Percentiles rank a stretch among this genome's conserved stretches.
These are phyloP conservation scores for Nematolebias whitei DNA, from an alignment of 2,113 vertebrate species.

Conservation along the genomic window DNA sequence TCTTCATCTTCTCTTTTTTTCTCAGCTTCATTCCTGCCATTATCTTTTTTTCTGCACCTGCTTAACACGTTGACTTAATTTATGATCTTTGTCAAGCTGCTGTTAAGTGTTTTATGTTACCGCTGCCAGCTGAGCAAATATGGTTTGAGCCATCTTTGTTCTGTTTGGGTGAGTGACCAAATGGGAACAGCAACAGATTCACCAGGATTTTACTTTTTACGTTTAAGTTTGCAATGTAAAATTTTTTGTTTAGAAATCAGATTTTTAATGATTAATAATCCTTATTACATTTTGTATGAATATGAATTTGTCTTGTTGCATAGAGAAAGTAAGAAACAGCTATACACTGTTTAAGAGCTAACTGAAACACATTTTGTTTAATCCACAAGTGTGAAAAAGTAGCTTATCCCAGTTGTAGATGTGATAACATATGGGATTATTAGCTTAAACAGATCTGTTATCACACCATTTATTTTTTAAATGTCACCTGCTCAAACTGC, in stretches of 20 bases:
- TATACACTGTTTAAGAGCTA: background rate
- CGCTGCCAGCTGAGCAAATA: conserved; percentile 61
- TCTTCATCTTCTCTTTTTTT: conserved; percentile 39
- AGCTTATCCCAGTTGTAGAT: conserved; percentile 39
- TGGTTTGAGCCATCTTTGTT: conserved; percentile 27
- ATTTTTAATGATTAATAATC: no score
- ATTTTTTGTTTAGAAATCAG: no score
- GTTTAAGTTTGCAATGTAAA: no score
- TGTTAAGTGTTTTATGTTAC: conserved; percentile 75
- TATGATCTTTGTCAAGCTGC: conserved; percentile 70
- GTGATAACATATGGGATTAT: conserved; percentile 59
- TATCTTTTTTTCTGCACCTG: conserved; percentile 70
- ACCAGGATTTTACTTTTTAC: background rate
- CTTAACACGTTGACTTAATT: conserved; percentile 77
- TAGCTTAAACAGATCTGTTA: conserved; percentile 51
- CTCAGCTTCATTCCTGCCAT: conserved; percentile 38
- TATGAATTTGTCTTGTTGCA: no score
- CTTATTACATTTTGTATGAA: no score
- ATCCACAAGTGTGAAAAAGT: conserved; percentile 26
- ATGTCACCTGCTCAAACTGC: conserved; percentile 17
- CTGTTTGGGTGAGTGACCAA: no score
- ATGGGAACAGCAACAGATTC: no score
- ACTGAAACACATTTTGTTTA: background rate
- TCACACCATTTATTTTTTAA: conserved; percentile 46
- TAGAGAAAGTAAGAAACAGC: background rate